These are phyloP conservation scores for Acrocephalus arundinaceus DNA, from an alignment of 2,113 vertebrate species.

Conservation along the genomic window DNA sequence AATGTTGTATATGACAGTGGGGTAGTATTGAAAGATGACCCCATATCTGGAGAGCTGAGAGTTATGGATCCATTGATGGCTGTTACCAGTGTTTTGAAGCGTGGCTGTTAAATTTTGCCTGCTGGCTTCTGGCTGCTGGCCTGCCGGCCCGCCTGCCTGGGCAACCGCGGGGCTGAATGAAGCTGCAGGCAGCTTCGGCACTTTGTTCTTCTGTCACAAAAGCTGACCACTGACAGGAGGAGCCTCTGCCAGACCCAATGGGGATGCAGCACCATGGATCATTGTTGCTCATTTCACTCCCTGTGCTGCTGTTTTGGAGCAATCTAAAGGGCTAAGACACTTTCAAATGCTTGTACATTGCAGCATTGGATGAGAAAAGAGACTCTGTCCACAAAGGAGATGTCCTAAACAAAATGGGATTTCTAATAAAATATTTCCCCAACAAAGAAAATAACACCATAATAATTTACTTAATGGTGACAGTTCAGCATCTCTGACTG, in stretches of 20 bases:
- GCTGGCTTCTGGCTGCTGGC: slow-evolving; percentile 82
- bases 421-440: neutral
- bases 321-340: neutral
- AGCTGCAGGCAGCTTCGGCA: slow-evolving; percentile 80
- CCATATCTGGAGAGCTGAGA: slow-evolving; percentile 81
- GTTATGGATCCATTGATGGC: slow-evolving; percentile 83
- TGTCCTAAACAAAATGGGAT: neutral
- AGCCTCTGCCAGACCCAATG: slow-evolving; percentile 53
- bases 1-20: slow-evolving; percentile 87
- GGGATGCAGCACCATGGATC: slow-evolving; percentile 29
- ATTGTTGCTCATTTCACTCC: slow-evolving; percentile 44
- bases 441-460: neutral
- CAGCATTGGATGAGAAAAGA: neutral
- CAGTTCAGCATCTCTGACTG: neutral
- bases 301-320: neutral
- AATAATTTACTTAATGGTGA: neutral
- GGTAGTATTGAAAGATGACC: slow-evolving; percentile 88
- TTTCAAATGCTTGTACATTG: neutral
- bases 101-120: slow-evolving; percentile 82
- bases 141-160: slow-evolving; percentile 72
- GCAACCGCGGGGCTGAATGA: slow-evolving; percentile 74
- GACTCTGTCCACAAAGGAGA: neutral
- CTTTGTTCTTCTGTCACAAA: slow-evolving; percentile 76
- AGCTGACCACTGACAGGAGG: slow-evolving; percentile 74
- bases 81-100: slow-evolving; percentile 76